Conservation (phyloP, 2,797 vertebrate species). For the Fundulus diaphanus region DNA sequence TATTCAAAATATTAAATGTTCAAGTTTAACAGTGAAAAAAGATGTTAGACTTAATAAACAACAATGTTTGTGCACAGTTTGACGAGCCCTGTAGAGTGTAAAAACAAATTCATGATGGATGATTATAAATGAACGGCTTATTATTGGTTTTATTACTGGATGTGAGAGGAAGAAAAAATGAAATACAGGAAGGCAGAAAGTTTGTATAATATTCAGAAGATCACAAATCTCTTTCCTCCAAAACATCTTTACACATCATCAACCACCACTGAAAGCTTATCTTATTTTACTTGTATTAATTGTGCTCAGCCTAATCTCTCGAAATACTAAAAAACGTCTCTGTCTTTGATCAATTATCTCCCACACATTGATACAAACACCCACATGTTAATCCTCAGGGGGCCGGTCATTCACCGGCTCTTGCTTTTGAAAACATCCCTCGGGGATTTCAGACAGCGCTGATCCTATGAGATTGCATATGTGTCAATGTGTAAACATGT, state of each 20-base stretch:
- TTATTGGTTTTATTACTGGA: neutral
- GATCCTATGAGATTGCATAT: conserved; percentile 69
- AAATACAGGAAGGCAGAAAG: neutral
- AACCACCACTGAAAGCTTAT: neutral
- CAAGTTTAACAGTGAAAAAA: too few species aligned
- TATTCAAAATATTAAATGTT: too few species aligned
- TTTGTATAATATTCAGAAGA: neutral
- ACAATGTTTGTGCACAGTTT: too few species aligned
- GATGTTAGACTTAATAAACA: conserved; percentile 1
- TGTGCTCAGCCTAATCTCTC: conserved; percentile 26
- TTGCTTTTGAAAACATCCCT: conserved; percentile 71
- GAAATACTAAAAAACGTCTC: conserved; percentile 33
- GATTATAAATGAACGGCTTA: neutral
- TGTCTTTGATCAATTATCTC: conserved; percentile 13
- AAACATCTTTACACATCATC: neutral
- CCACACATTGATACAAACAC: conserved; percentile 15
- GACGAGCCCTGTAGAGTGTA: neutral
- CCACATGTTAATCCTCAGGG: conserved; percentile 47
- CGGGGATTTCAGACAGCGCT: conserved; percentile 59
- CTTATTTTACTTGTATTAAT: conserved; percentile 19
- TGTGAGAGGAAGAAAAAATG: neutral
- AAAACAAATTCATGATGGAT: conserved; percentile 1
- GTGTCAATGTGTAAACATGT: conserved; percentile 75
- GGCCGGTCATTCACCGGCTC: conserved; percentile 40
- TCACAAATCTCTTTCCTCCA: neutral